Evolutionary conservation across 2,113 vertebrate genomes (phyloP).

Genomic region (Epinephelus fuscoguttatus): DNA sequence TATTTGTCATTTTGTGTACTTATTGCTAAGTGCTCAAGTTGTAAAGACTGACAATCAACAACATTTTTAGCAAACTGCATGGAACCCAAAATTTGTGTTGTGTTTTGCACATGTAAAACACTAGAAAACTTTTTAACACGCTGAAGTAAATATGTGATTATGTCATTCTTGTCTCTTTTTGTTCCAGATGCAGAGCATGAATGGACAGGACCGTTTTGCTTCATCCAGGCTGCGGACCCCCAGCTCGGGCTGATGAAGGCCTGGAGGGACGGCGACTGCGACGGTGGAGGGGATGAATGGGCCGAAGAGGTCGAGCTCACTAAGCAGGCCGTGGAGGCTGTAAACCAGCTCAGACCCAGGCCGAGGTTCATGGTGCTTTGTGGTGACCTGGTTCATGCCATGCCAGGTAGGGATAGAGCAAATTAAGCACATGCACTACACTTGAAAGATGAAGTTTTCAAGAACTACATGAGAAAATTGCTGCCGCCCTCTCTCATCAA

Average conservation of each 20-base stretch:
- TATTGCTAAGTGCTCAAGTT: too few relatives aligned
- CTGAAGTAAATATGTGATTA: too few relatives aligned
- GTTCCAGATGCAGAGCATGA: constrained; percentile 86
- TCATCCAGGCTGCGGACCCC: constrained; percentile 95
- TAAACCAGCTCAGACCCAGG: constrained; percentile 89
- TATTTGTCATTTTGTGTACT: too few relatives aligned
- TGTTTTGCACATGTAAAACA: neutral
- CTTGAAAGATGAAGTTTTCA: neutral
- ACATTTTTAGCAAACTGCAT: neutral
- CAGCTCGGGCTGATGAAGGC: constrained; percentile 97
- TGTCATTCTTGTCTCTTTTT: neutral
- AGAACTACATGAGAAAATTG: neutral
- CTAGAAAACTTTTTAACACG: neutral
- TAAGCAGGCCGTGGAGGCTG: constrained; percentile 88
- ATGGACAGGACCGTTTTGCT: constrained; percentile 94
- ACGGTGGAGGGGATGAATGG: constrained; percentile 92
- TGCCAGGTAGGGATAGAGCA: constrained; percentile 88
- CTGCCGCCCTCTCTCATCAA: neutral
- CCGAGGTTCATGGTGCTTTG: constrained; percentile 94
- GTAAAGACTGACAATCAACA: too few relatives aligned
- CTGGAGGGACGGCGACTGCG: constrained; percentile 88
- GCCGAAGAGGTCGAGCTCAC: constrained; percentile 90
- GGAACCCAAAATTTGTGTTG: neutral
- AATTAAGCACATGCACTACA: neutral
- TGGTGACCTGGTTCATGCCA: constrained; percentile 94